Base-by-base conservation (phyloP, 2,797 vertebrate genomes). In the Notoglanidium macrostoma region DNA sequence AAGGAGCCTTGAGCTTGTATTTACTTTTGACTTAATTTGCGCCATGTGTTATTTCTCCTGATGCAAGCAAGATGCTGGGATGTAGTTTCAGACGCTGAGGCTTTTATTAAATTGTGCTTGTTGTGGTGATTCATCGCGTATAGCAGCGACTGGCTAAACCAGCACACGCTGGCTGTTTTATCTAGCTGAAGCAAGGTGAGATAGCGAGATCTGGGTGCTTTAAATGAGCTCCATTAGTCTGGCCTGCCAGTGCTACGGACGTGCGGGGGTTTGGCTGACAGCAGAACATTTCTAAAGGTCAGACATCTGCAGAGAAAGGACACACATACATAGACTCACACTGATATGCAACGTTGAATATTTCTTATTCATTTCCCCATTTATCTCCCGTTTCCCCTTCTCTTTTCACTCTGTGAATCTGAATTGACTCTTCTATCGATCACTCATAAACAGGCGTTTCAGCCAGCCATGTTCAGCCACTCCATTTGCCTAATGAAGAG, bases 401-500 rank as follows among this genome's bases (percentile, higher is more conserved):
- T 65, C 19, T 82, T 67, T 63, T 63, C 74, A 86, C 87, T 92
- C 92, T 92, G 89, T 44, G 86, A 90, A 92, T 92, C 92, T 92
- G 92, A 89, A 89, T 89, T 92, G 89, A 94, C 91, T 90, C 91
- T 90, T 83, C 73, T 90, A 95, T 95, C 85, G 77, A 82, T 89
- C 88, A 82, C 90, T 93, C 91, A 89, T 92, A 90, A 92, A 92
- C 87, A 68, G 68, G 76, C 85, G 40, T 86, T 90, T 91, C 90
- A 85, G 89, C 89, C 46, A 68, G 46, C 86, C 90, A 46, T 87
- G 90, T 91, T 89, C 51, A 65, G 90, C 91, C 78, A n/a, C 88
- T 95, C 95, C 93, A 95, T 95, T 95, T 94, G 93, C 94, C 93
- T 95, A 95, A 95, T 95, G 94, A 95, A 95, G 93, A 91, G 90